Evolutionary conservation across 2,113 vertebrate species (phyloP).

Genomic region (Esox niger): DNA sequence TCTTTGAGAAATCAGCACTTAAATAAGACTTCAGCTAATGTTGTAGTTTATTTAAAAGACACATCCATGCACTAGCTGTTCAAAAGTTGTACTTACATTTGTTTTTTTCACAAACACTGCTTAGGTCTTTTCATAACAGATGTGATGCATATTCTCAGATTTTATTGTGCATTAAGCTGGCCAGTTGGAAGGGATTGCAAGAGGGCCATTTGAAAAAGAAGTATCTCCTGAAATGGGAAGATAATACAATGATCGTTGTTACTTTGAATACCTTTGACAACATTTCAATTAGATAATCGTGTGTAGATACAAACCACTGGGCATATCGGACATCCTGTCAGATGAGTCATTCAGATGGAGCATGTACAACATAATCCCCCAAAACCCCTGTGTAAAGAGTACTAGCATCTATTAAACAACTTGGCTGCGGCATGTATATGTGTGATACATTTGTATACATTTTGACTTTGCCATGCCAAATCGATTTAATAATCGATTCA

Average conservation of each 20-base stretch:
- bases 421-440: no score
- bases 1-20: not conserved
- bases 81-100: not conserved
- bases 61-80: no score
- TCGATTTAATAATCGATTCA: no score
- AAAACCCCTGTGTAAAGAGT: no score
- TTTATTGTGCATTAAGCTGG: constrained; percentile 10
- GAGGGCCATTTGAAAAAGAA: no score
- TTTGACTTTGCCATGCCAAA: no score
- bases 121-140: constrained; percentile 9
- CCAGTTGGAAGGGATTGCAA: constrained; percentile 34
- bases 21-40: not conserved
- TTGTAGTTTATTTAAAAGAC: no score
- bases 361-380: no score
- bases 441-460: no score
- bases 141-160: constrained; percentile 22
- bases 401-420: no score
- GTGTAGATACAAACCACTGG: not conserved
- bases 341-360: no score
- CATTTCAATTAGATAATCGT: constrained; percentile 10
- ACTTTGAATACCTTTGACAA: constrained; percentile 21
- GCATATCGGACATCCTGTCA: no score
- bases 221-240: constrained; percentile 11
- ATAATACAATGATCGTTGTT: constrained; percentile 27
- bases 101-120: not conserved